These are phyloP conservation scores for Corythornis leucogaster DNA, from an alignment of 2,797 vertebrate species.

Conservation along the genomic window DNA sequence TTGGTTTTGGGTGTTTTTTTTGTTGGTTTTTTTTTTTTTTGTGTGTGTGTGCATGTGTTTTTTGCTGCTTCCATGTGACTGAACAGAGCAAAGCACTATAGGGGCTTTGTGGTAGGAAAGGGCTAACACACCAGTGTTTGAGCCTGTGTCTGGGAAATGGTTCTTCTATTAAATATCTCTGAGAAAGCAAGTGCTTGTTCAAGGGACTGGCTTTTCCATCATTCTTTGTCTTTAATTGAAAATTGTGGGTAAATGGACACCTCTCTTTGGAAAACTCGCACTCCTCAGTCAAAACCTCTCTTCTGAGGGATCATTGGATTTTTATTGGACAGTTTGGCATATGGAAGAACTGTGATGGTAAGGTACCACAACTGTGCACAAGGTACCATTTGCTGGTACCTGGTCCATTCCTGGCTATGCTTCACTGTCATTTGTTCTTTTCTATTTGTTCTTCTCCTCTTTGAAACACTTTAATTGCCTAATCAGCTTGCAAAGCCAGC, in stretches of 20 bases:
- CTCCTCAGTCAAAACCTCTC: neutral
- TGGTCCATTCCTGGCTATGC: neutral
- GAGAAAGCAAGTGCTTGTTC: neutral
- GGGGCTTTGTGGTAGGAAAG: neutral
- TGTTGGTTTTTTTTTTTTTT: neutral
- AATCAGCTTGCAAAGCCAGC: neutral
- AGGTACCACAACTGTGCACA: neutral
- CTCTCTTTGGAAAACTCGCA: neutral
- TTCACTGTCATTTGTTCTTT: constrained; percentile 27
- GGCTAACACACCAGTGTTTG: neutral
- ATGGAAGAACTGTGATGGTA: neutral
- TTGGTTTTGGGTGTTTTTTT: neutral
- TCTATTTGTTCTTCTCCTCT: constrained; percentile 8
- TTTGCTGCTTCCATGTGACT: neutral
- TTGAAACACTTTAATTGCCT: constrained; percentile 8
- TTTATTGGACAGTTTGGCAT: neutral
- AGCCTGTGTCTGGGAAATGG: neutral
- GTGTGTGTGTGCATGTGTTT: neutral
- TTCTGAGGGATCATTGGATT: neutral
- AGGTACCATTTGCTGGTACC: neutral
- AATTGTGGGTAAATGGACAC: neutral
- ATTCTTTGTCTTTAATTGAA: neutral
- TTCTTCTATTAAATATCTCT: neutral
- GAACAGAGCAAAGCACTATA: neutral
- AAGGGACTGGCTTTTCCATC: neutral